Conservation (phyloP, 1,140 invertebrate species). For the Armadillidium nasatum region DNA sequence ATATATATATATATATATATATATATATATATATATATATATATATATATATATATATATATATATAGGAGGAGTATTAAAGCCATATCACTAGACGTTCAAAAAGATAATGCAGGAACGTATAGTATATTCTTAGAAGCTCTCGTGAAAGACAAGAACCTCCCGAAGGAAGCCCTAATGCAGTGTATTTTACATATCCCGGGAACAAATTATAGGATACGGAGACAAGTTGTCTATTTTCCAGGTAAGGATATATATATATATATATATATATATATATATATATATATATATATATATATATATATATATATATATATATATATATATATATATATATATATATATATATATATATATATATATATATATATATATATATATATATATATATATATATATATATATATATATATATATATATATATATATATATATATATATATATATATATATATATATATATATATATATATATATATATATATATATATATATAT, state of each 20-base stretch:
- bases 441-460: no score
- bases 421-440: no score
- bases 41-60: constrained; percentile 15
- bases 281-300: no score
- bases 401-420: no score
- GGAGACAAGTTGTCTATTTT: background rate
- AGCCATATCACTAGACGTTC: background rate
- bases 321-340: no score
- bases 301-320: no score
- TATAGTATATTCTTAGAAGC: background rate
- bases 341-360: no score
- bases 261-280: no score
- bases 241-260: background rate
- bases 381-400: no score
- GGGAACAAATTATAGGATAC: background rate
- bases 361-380: no score
- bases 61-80: background rate
- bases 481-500: no score
- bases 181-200: background rate
- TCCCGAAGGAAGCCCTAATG: background rate
- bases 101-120: background rate
- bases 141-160: background rate
- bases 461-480: no score
- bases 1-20: constrained; percentile 15
- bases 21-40: constrained; percentile 15